Evolutionary conservation across 2,888 invertebrate species (phyloP).

Genomic region (Drosophila nigricruria): DNA sequence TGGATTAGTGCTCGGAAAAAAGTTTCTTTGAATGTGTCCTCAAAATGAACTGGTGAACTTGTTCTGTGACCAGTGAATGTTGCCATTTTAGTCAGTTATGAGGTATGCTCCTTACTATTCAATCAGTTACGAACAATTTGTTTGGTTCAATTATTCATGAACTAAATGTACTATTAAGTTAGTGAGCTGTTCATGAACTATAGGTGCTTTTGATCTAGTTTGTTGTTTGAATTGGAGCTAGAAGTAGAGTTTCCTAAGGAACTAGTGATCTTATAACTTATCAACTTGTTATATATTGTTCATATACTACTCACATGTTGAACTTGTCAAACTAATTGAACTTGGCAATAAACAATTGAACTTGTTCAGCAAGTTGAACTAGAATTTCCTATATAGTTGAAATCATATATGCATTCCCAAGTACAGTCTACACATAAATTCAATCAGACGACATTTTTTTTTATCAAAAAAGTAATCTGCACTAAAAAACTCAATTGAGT

Average conservation of each 20-base stretch:
- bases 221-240: too few relatives aligned
- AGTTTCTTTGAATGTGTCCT: neutral
- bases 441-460: conserved; percentile 57
- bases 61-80: too few relatives aligned
- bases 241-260: too few relatives aligned
- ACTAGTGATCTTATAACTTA: neutral
- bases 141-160: too few relatives aligned
- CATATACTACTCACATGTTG: neutral
- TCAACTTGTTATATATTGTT: neutral
- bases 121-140: too few relatives aligned
- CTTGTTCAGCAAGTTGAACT: neutral
- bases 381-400: neutral
- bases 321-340: neutral
- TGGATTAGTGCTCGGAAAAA: neutral
- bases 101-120: too few relatives aligned
- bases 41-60: neutral
- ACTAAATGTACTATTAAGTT: too few relatives aligned
- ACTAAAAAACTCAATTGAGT: conserved; percentile 59
- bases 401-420: neutral
- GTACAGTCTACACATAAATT: conserved; percentile 30
- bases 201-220: too few relatives aligned
- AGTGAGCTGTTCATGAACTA: too few relatives aligned
- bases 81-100: too few relatives aligned
- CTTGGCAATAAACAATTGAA: neutral
- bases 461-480: conserved; percentile 6